Evolutionary conservation across 2,113 vertebrate species (phyloP).

Genomic region (Tichodroma muraria): DNA sequence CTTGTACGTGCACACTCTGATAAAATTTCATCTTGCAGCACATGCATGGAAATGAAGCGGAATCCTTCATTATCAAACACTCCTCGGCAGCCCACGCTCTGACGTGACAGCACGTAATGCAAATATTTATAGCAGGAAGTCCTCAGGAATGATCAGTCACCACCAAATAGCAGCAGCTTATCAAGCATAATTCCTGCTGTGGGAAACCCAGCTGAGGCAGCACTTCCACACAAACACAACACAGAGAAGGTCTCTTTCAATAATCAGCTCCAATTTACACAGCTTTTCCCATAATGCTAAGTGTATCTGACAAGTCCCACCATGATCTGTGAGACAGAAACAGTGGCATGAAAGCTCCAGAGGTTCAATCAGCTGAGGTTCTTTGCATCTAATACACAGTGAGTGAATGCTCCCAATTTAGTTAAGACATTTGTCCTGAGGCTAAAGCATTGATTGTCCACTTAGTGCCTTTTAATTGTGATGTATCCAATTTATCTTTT

Average conservation of each 20-base stretch:
- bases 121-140: constrained; percentile 24
- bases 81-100: not conserved
- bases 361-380: not conserved
- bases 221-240: not conserved
- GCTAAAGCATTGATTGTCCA: constrained; percentile 31
- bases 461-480: constrained; percentile 46
- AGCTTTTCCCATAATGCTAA: not conserved
- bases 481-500: constrained; percentile 3
- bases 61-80: not conserved
- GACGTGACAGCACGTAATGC: not conserved
- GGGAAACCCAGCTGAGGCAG: constrained; percentile 33
- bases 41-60: not conserved
- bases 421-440: constrained; percentile 10
- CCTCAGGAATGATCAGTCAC: not conserved
- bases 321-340: not conserved
- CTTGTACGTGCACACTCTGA: not conserved
- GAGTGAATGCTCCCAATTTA: not conserved
- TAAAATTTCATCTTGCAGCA: not conserved
- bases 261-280: not conserved
- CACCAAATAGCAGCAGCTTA: not conserved
- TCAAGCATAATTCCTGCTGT: not conserved
- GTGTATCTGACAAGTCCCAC: not conserved
- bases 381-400: not conserved
- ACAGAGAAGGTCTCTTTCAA: not conserved
- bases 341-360: not conserved